Conservation (phyloP, 1,140 invertebrate genomes). For the Nephotettix cincticeps region DNA sequence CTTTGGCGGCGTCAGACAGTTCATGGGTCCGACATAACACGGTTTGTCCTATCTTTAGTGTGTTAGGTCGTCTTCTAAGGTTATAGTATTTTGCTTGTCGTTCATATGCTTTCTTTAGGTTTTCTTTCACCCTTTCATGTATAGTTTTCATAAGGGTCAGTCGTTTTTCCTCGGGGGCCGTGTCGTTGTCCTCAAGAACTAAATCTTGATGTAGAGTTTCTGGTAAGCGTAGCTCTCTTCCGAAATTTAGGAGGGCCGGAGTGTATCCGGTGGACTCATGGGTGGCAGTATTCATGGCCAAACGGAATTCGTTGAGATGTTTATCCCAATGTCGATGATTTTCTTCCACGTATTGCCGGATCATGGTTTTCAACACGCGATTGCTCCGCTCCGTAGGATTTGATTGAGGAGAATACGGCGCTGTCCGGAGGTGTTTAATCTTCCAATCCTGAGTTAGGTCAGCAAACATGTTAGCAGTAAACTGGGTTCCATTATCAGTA, state of each 20-base stretch:
- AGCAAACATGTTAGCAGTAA: not conserved
- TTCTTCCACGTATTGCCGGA: constrained; percentile 43
- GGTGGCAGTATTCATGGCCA: constrained; percentile 48
- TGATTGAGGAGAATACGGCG: constrained; percentile 46
- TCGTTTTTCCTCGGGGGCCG: no score
- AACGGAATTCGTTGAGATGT: constrained; percentile 44
- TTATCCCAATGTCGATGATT: constrained; percentile 45
- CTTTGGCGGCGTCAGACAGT: no score
- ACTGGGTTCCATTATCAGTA: constrained; percentile 20
- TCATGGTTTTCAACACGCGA: constrained; percentile 47
- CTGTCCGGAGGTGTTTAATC: not conserved
- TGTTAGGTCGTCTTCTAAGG: no score
- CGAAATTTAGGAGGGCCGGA: constrained; percentile 46
- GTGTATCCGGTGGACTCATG: constrained; percentile 44
- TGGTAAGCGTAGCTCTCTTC: constrained; percentile 42
- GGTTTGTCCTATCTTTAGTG: no score
- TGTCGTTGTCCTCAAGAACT: no score
- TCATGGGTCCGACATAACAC: no score
- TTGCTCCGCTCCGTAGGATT: constrained; percentile 50
- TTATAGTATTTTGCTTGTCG: no score
- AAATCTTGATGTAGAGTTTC: not conserved
- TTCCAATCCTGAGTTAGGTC: not conserved
- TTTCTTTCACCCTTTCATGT: no score
- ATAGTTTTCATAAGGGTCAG: no score
- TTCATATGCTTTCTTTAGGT: no score